phyloP scores from a whole-genome alignment of 1,140 invertebrate species.

The Plectus sambesii region DNA sequence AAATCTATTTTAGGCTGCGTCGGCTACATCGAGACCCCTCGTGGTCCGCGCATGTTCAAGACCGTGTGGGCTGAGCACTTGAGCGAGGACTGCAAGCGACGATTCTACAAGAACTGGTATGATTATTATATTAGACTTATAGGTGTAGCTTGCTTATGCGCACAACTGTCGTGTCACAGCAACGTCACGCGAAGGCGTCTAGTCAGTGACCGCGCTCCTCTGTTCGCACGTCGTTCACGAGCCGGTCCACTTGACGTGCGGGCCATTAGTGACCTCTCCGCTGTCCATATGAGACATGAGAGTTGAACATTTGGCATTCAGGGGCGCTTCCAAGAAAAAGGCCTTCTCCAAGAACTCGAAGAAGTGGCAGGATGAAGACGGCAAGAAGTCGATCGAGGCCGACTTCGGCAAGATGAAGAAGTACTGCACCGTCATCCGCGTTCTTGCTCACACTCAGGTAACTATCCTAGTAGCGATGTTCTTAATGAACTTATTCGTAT shows the following conservation, averaged over 20 bases:
- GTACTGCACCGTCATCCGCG: constrained; percentile 89
- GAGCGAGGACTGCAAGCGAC: constrained; percentile 87
- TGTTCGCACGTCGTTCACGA: constrained; percentile 9
- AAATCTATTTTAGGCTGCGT: too few species aligned
- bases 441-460: constrained; percentile 95
- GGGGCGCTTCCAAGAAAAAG: constrained; percentile 99
- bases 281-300: constrained; percentile 41
- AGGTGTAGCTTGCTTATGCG: neutral
- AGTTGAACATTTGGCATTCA: constrained; percentile 47
- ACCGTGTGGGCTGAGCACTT: constrained; percentile 98
- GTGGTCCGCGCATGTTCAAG: constrained; percentile 79
- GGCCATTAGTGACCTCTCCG: constrained; percentile 31
- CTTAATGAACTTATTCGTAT: neutral
- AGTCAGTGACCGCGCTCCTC: constrained; percentile 3
- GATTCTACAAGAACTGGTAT: constrained; percentile 99
- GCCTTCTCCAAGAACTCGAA: constrained; percentile 95
- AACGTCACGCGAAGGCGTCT: neutral
- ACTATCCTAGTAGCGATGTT: constrained; percentile 28
- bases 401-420: constrained; percentile 94
- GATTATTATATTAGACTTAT: constrained; percentile 30
- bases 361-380: constrained; percentile 93
- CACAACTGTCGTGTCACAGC: neutral
- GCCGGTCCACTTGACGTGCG: constrained; percentile 4
- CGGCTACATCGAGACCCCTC: constrained; percentile 96
- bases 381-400: constrained; percentile 88